Evolutionary conservation across 2,888 invertebrate genomes (phyloP), one percentile per base, ranked within the genome.

Genomic region (Erpobdella octoculata): DNA sequence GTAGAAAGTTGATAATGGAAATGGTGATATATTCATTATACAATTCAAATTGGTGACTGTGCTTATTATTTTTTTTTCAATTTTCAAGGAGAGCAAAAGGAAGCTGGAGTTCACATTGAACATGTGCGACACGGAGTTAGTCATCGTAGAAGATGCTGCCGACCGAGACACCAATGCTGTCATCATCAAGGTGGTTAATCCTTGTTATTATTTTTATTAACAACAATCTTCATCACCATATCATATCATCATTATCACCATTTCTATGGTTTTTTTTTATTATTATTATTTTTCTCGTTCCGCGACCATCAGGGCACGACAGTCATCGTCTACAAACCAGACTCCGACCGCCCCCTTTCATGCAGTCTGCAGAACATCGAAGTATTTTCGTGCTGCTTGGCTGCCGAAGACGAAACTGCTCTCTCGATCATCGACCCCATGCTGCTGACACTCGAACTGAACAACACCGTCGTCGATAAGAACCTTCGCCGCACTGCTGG

Each of bases 81-180:
- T 35, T 31, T 3, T 21, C n/a, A 15, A 69, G 69, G 69, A 69
- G 18, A 28, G 35, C 4, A 28, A 28, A 21, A 46, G 37, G n/a
- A 41, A 67, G 8, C 87, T 90, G 82, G 94, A 95, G 83, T 85
- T 95, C 41, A 93, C 93, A 82, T 86, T 97, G 71, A 96, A 95
- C 83, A 89, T 96, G 35, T 93, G 93, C 0, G 93, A 96, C 83
- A 95, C 94, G 3, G 95, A 98, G 84, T 86, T 97, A 72, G 92
- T 97, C 38, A 87, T 96, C 41, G 90, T 97, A 0, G 96, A 97
- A 82, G 90, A 95, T 81, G 89, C 91, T 0, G 89, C 91, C 0
- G 87, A 90, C 21, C 87, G 88, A 85, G 93, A 96, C 81, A 91
- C 94, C 0, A 93, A 93, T 82, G 94, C 96, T 0, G 91, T 97